phyloP scores from a whole-genome alignment of 2,797 vertebrate genomes.

The Florisuga fusca region DNA sequence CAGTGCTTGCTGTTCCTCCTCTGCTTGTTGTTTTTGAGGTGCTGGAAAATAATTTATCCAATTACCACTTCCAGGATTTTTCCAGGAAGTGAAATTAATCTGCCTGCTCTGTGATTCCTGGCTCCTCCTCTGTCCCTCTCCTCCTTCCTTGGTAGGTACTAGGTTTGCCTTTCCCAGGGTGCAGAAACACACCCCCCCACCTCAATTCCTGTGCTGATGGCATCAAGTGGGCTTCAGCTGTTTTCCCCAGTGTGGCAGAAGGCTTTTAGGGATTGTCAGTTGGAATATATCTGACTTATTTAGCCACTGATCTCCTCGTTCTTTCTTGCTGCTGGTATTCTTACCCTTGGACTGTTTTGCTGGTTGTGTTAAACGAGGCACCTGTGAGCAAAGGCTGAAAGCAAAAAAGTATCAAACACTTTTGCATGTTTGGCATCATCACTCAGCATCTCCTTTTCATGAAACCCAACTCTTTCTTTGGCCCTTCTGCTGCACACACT shows the following conservation, averaged over 20 bases:
- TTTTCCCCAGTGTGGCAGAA: background rate
- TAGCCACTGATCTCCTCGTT: background rate
- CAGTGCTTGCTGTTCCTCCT: background rate
- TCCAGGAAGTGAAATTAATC: constrained; percentile 22
- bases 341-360: background rate
- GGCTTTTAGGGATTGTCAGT: background rate
- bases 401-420: background rate
- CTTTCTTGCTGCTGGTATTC: background rate
- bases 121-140: background rate
- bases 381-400: background rate
- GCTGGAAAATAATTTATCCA: constrained; percentile 8
- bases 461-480: background rate
- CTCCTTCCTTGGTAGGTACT: background rate
- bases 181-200: background rate
- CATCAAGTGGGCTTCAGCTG: background rate
- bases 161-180: background rate
- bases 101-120: background rate
- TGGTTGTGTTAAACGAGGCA: background rate
- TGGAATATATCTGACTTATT: background rate
- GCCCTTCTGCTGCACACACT: background rate
- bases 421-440: background rate
- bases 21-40: constrained; percentile 7
- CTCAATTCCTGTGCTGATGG: background rate
- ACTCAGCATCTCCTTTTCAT: background rate
- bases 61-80: constrained; percentile 39